Percentiles rank a stretch among this genome's conserved stretches.
Evolutionary conservation across 2,888 invertebrate genomes (phyloP).

Genomic region (Eupithecia inturbata): DNA sequence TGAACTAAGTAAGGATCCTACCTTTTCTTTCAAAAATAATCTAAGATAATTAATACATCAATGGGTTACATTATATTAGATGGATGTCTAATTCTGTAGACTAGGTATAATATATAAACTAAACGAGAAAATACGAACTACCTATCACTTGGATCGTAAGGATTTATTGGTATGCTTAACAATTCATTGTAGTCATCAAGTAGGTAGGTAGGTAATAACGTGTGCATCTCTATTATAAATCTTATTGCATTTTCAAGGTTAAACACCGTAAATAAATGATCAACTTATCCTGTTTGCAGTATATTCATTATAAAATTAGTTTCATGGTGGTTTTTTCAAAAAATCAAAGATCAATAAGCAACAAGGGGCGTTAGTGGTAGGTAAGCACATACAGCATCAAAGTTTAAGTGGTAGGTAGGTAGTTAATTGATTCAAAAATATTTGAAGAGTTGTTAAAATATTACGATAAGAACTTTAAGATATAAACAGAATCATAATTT

Average conservation of each 20-base stretch:
- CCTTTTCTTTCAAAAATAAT: too few species aligned
- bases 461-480: not conserved
- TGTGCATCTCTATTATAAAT: too few species aligned
- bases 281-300: not conserved
- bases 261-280: not conserved
- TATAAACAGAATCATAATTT: not conserved
- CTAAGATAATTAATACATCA: too few species aligned
- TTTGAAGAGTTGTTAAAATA: constrained; percentile 3
- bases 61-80: too few species aligned
- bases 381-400: not conserved
- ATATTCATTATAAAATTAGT: not conserved
- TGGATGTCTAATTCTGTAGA: too few species aligned
- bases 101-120: not conserved
- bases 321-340: not conserved
- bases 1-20: too few species aligned
- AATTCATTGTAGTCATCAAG: not conserved
- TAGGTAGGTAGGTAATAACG: not conserved
- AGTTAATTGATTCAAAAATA: not conserved
- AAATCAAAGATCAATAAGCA: not conserved
- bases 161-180: not conserved
- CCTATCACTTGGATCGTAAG: not conserved
- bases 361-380: not conserved
- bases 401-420: not conserved
- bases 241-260: not conserved
- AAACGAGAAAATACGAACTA: not conserved